Evolutionary conservation across 2,113 vertebrate genomes (phyloP), one percentile per base, ranked within the genome.

Genomic region (Sula dactylatra): DNA sequence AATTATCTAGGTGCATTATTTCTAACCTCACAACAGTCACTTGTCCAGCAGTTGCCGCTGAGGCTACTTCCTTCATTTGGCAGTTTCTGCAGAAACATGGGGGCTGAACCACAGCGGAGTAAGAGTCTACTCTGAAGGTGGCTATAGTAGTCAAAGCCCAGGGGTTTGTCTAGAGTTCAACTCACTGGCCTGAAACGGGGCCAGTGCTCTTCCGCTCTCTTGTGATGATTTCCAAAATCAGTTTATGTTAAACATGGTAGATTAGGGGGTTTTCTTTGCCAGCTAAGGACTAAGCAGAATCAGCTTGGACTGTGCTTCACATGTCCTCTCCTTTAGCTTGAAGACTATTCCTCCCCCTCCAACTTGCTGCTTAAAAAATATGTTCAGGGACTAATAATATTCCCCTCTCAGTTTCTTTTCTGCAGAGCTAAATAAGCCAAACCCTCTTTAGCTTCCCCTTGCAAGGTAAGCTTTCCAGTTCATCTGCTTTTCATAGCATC

Each of bases 41-140:
- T 71, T 71, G 45, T 65, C 38, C 58, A 78, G 56, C 42, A 81
- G 44, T 54, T 4, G 34, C 62, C 0, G 0, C 71, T 69, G 58
- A 70, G 40, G 13, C 27, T 76, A 3, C 8, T 80, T 82, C 13
- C 44, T 76, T 82, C 36, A 5, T 65, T 82, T 2, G 5, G 49
- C 62, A 58, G 4, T 61, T 88, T 61, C 59, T 88, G 44, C 38
- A 88, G 64, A 81, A 82, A 45, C 20, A 6, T 3, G 4, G 31
- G 15, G 24, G 1, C 24, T 61, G 34, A 73, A n/a, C 15, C 0
- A 3, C 32, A 42, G n/a, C 0, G 0, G 26, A 4, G 0, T n/a
- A 11, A 31, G 14, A 4, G 3, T 59, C 52, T 26, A 29, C 32
- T 92, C n/a, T 66, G 59, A 66, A 64, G 26, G 20, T 40, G 18